Base-by-base conservation (phyloP, 2,113 vertebrate species). In the Accipiter virgatus region DNA sequence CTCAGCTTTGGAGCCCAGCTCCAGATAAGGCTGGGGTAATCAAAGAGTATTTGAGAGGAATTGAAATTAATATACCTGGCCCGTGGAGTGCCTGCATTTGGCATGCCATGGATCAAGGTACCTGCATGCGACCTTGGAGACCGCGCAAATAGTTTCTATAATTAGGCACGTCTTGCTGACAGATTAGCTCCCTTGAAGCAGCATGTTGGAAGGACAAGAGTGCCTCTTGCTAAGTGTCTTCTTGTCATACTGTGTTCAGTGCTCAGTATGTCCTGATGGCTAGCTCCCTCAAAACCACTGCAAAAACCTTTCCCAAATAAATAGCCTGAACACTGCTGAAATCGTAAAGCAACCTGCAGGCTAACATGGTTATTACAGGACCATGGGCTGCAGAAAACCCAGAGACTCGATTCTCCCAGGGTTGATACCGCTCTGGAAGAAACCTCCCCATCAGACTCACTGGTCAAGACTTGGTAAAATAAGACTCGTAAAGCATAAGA, bases 81-180 rank as follows among this genome's bases (percentile, higher is more conserved):
- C 19, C 13, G 31, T 6, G 48, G 71, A 80, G 17, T 0, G 0
- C 26, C 52, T 75, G 47, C 27, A 9, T 61, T 68, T 72, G 58
- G 27, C 11, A 48, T 19, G 32, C 40, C 16, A 9, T 31, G 48
- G 58, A 36, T 81, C 43, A 48, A 25, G 20, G 40, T 1, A 8
- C 34, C 58, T 36, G 32, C 0, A 2, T 31, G 40, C 55, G 62
- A 83, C 48, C 32, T 52, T 52, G 50, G 50, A 84, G 58, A 10
- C 0, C 0, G 5, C 0, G 3, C 12, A 77, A 77, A 43, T 13
- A 21, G 1, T 68, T 92, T 73, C 53, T 72, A 1, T 10, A 38
- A 66, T 78, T 56, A 52, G 36, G 21, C 14, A 34, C 0, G 1
- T 36, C 36, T 70, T 75, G 40, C 53, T 86, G 58, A 56, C 7